These are phyloP conservation scores for Falco peregrinus DNA, from an alignment of 2,797 vertebrate genomes.

Conservation along the genomic window DNA sequence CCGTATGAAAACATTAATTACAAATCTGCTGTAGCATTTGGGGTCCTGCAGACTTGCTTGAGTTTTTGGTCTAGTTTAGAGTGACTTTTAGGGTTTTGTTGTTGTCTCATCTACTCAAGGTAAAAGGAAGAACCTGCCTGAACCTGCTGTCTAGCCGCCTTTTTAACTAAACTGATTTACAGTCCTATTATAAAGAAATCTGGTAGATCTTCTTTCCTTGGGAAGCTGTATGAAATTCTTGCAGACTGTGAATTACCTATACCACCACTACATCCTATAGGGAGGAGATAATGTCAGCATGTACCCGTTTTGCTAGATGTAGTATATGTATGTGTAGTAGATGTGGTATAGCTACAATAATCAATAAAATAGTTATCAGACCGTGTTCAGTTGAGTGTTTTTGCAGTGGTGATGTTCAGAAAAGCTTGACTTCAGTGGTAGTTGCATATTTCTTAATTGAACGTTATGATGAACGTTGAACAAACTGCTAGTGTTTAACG, in stretches of 20 bases:
- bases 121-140: not conserved
- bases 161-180: not conserved
- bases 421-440: not conserved
- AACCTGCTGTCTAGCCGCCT: not conserved
- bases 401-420: not conserved
- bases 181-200: not conserved
- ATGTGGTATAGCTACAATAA: not conserved
- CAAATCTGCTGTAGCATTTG: not conserved
- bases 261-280: not conserved
- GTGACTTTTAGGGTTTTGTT: not conserved
- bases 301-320: not conserved
- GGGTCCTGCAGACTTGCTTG: not conserved
- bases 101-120: not conserved
- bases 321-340: no score
- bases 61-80: not conserved
- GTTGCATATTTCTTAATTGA: not conserved
- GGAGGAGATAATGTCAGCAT: not conserved
- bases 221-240: not conserved
- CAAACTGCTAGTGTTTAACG: not conserved
- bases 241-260: not conserved
- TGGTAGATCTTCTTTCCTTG: not conserved
- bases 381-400: not conserved
- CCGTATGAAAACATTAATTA: not conserved
- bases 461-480: not conserved
- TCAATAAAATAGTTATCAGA: not conserved